Conservation (phyloP, 2,797 vertebrate genomes). For the Thripadectes ignobilis region DNA sequence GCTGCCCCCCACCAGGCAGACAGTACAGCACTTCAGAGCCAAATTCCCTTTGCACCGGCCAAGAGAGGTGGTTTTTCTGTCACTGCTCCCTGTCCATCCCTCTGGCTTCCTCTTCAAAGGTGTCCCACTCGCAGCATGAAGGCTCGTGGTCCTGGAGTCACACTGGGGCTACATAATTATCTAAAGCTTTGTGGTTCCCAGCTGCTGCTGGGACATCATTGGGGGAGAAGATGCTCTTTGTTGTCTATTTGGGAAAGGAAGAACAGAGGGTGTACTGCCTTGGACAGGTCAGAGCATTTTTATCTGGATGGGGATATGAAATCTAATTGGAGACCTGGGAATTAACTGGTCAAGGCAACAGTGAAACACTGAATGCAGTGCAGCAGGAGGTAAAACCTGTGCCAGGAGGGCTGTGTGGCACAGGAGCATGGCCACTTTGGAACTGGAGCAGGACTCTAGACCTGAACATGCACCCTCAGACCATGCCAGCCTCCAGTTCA, state of each 20-base stretch:
- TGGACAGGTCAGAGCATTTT: background rate
- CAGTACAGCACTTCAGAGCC: background rate
- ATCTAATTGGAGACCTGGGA: background rate
- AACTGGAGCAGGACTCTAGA: background rate
- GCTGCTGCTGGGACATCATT: rapidly evolving
- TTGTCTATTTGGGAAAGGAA: background rate
- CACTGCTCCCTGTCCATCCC: background rate
- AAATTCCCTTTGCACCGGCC: background rate
- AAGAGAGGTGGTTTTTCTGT: background rate
- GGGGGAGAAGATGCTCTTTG: background rate
- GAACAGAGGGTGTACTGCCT: background rate
- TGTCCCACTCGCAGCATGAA: background rate
- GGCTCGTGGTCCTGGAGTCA: background rate
- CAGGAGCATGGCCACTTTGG: rapidly evolving
- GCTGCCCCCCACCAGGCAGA: background rate
- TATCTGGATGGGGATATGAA: background rate
- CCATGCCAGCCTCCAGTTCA: background rate
- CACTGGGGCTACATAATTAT: background rate
- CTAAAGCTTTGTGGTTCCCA: background rate
- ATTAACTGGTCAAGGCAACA: background rate
- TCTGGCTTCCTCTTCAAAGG: background rate
- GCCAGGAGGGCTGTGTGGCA: background rate
- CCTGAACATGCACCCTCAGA: background rate
- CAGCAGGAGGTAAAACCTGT: background rate
- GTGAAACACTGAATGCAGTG: background rate